These are phyloP conservation scores for Erythrolamprus reginae DNA, from an alignment of 2,113 vertebrate genomes.

Conservation along the genomic window DNA sequence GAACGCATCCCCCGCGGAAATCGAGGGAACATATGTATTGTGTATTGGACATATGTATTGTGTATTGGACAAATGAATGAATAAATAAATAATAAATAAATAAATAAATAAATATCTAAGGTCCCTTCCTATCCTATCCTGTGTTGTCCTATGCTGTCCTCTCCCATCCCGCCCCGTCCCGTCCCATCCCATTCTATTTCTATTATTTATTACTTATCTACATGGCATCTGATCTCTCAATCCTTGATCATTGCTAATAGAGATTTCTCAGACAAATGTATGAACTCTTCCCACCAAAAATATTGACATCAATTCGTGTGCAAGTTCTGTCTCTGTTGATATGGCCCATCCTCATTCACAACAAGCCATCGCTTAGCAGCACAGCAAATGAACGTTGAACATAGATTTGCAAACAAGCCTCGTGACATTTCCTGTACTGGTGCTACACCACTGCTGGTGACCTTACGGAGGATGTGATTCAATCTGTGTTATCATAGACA, in stretches of 20 bases:
- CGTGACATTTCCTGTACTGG: not conserved
- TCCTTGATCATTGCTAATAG: not conserved
- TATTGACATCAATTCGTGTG: not conserved
- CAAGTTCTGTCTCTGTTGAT: not conserved
- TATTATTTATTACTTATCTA: not conserved
- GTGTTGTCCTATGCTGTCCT: too few relatives aligned
- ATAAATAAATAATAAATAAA: too few relatives aligned
- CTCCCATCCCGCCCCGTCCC: too few relatives aligned
- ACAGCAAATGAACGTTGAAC: not conserved
- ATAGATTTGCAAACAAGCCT: not conserved
- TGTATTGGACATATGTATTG: too few relatives aligned
- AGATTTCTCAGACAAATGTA: not conserved
- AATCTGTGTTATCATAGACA: slow-evolving; percentile 18
- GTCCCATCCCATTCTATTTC: too few relatives aligned
- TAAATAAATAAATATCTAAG: too few relatives aligned
- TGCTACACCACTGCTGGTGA: not conserved
- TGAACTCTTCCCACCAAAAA: not conserved
- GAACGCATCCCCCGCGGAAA: too few relatives aligned
- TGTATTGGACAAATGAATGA: too few relatives aligned
- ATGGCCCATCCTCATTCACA: not conserved
- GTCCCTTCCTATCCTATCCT: too few relatives aligned
- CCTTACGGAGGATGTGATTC: slow-evolving; percentile 14
- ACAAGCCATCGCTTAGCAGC: not conserved
- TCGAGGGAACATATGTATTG: too few relatives aligned
- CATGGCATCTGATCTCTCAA: not conserved